phyloP scores from a whole-genome alignment of 2,888 invertebrate genomes.

The Hymenopus coronatus region DNA sequence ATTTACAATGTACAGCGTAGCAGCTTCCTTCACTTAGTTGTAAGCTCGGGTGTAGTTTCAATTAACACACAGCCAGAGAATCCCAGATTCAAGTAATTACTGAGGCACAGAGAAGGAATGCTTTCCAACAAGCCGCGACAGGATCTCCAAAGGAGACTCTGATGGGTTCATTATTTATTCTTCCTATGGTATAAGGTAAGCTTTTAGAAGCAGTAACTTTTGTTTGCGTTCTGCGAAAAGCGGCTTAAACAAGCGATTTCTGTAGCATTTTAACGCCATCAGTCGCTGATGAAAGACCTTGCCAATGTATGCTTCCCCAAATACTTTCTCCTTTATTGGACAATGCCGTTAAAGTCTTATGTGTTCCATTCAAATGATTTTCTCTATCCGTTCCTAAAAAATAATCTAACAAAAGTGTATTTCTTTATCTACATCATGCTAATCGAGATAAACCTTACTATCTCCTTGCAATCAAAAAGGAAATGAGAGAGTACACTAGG shows the following conservation, averaged over 20 bases:
- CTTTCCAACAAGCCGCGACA: neutral
- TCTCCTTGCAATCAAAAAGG: no score
- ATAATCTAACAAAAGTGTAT: no score
- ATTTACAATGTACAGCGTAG: constrained; percentile 2
- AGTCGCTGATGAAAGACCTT: neutral
- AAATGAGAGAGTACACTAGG: no score
- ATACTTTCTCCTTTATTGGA: neutral
- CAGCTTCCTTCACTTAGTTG: constrained; percentile 1
- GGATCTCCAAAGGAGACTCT: neutral
- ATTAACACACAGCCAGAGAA: constrained; percentile 7
- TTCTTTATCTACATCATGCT: no score
- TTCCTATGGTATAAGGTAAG: neutral
- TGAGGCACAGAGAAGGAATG: neutral
- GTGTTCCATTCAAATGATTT: no score
- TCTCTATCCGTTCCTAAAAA: no score
- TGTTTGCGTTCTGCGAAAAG: neutral
- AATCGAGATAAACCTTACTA: no score
- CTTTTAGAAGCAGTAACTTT: neutral
- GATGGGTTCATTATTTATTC: neutral
- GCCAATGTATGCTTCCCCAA: neutral
- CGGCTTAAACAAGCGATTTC: neutral
- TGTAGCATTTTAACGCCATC: neutral
- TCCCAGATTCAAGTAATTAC: constrained; percentile 14
- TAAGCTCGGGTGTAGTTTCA: constrained; percentile 15
- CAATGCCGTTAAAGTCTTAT: no score